A percentile compares a stretch with the other conserved stretches of the same genome.
Evolutionary conservation across 2,888 invertebrate genomes (phyloP).

Genomic region (Galeruca laticollis): DNA sequence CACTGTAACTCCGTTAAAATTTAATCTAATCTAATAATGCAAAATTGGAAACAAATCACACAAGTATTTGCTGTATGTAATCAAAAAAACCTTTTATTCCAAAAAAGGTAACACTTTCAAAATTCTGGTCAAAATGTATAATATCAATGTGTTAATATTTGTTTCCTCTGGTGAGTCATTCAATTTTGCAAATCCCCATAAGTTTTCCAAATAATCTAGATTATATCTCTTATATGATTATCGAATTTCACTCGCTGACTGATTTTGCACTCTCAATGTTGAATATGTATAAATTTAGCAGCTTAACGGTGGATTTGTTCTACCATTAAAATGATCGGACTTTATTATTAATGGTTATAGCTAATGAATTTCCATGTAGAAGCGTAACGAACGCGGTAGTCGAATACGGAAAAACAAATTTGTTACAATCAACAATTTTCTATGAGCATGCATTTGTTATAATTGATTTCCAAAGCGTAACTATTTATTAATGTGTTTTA

Average conservation of each 20-base stretch:
- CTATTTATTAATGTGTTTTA: background rate
- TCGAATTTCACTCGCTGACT: background rate
- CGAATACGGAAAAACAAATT: background rate
- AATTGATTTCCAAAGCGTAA: background rate
- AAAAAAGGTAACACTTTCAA: too few species aligned
- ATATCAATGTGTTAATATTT: too few species aligned
- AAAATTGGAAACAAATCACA: too few species aligned
- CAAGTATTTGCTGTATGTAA: too few species aligned
- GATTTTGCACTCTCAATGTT: background rate
- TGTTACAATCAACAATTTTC: background rate
- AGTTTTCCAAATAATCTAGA: background rate
- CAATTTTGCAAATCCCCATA: background rate
- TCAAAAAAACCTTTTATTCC: too few species aligned
- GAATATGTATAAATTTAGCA: background rate
- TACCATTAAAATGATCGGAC: background rate
- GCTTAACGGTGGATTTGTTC: background rate
- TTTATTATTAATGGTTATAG: background rate
- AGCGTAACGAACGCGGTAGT: background rate
- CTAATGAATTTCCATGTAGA: background rate
- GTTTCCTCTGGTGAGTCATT: background rate
- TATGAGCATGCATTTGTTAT: background rate
- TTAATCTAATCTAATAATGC: too few species aligned
- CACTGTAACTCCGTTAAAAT: too few species aligned
- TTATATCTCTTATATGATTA: background rate
- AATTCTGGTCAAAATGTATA: too few species aligned